phyloP scores from a whole-genome alignment of 2,888 invertebrate genomes.

The Xanthorhoe spadicearia region DNA sequence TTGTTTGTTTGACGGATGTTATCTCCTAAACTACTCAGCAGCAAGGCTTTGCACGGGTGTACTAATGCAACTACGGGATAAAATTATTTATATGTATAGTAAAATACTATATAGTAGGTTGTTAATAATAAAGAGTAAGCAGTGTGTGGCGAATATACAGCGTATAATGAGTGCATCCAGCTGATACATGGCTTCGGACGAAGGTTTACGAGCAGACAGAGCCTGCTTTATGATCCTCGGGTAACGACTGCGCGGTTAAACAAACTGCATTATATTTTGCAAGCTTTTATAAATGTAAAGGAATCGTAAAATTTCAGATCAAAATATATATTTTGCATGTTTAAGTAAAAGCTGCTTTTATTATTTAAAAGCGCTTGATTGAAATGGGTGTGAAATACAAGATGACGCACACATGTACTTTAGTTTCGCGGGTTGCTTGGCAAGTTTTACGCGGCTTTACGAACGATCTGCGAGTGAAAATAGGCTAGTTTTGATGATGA shows the following conservation, averaged over 20 bases:
- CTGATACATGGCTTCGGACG: neutral
- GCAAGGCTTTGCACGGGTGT: too few species aligned
- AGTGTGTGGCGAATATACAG: neutral
- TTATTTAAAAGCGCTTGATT: neutral
- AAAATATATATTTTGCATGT: neutral
- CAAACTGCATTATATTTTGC: neutral
- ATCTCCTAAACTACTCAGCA: too few species aligned
- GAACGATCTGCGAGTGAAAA: too few species aligned
- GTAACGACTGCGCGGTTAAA: neutral
- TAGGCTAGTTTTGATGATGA: too few species aligned
- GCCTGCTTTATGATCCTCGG: neutral
- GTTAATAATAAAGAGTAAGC: neutral
- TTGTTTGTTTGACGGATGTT: too few species aligned
- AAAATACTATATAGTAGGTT: too few species aligned
- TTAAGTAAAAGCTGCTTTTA: neutral
- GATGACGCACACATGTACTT: neutral
- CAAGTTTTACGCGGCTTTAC: too few species aligned
- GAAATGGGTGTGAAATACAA: neutral
- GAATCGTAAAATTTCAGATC: neutral
- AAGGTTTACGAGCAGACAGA: neutral
- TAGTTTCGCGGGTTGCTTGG: neutral
- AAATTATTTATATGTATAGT: too few species aligned
- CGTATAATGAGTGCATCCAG: neutral
- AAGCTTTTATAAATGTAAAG: neutral
- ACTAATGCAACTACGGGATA: too few species aligned